These are phyloP conservation scores for Colletes latitarsis DNA, from an alignment of 1,140 invertebrate species.

Conservation along the genomic window DNA sequence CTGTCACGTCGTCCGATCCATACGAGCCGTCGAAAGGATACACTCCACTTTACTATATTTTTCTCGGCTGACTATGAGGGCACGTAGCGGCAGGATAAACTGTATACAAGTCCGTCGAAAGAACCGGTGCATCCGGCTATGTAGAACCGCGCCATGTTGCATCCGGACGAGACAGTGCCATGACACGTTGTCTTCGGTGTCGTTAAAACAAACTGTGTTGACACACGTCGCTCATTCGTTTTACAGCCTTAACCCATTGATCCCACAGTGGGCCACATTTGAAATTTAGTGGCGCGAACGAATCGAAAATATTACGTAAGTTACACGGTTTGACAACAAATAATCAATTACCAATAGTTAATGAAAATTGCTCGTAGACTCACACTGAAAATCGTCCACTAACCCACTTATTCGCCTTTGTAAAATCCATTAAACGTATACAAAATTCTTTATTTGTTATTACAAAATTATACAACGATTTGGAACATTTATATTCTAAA, in stretches of 20 bases:
- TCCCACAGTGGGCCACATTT: too few species aligned
- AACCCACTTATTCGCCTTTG: too few species aligned
- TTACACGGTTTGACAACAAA: too few species aligned
- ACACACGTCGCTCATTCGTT: constrained; percentile 14
- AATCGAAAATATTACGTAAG: too few species aligned
- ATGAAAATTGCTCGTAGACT: too few species aligned
- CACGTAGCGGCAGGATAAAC: constrained; percentile 24
- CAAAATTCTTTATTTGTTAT: too few species aligned
- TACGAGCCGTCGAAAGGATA: constrained; percentile 58
- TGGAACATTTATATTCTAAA: too few species aligned
- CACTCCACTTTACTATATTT: constrained; percentile 40
- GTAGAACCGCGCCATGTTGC: constrained; percentile 20
- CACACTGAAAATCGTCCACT: too few species aligned
- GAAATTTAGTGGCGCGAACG: too few species aligned
- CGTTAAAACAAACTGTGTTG: constrained; percentile 49
- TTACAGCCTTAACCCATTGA: not conserved
- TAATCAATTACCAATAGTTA: too few species aligned
- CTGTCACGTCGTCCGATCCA: constrained; percentile 42
- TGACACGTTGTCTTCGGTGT: constrained; percentile 19
- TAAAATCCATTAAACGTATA: too few species aligned
- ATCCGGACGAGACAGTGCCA: constrained; percentile 32
- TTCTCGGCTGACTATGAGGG: not conserved
- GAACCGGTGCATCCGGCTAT: constrained; percentile 51
- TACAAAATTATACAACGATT: too few species aligned
- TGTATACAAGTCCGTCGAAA: constrained; percentile 38